Evolutionary conservation across 2,113 vertebrate genomes (phyloP).

Genomic region (Corydoras maculifer): DNA sequence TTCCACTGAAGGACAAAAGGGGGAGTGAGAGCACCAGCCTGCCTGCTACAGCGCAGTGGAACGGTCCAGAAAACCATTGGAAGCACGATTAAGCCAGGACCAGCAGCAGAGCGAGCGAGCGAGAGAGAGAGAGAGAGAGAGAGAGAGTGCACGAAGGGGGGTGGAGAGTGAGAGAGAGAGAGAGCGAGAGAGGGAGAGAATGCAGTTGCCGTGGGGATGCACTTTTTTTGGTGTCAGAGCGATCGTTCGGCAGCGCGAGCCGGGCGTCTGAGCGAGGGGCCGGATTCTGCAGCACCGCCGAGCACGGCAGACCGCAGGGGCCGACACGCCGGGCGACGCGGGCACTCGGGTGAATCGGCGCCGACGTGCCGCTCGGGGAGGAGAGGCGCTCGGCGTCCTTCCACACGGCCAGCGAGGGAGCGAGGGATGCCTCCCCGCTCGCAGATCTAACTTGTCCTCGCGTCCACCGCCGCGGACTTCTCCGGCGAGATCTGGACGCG

Average conservation of each 20-base stretch:
- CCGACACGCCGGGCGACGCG: too few species aligned
- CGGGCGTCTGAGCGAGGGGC: conserved; percentile 47
- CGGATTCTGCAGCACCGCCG: conserved; percentile 64
- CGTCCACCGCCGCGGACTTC: too few species aligned
- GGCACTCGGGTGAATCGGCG: too few species aligned
- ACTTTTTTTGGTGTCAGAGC: conserved; percentile 49
- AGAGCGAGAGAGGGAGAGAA: conserved; percentile 22
- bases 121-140: conserved; percentile 25
- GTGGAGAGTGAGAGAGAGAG: neutral
- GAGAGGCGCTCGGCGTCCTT: too few species aligned
- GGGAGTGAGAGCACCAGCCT: conserved; percentile 64
- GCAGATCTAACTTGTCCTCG: neutral
- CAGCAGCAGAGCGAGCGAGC: conserved; percentile 7
- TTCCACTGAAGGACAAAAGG: conserved; percentile 75
- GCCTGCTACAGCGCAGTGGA: conserved; percentile 54
- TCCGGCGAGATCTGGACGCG: too few species aligned
- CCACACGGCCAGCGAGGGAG: conserved; percentile 40
- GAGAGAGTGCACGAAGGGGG: neutral
- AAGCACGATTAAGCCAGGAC: conserved; percentile 46
- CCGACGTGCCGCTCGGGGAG: too few species aligned
- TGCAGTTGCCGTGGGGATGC: conserved; percentile 53
- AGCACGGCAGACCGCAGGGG: conserved; percentile 63
- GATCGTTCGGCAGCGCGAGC: conserved; percentile 52
- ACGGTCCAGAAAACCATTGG: conserved; percentile 40
- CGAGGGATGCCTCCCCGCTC: conserved; percentile 20